A percentile compares a stretch with the other conserved stretches of the same genome.
Evolutionary conservation across 2,888 invertebrate genomes (phyloP).

Genomic region (Drosophila greeni): DNA sequence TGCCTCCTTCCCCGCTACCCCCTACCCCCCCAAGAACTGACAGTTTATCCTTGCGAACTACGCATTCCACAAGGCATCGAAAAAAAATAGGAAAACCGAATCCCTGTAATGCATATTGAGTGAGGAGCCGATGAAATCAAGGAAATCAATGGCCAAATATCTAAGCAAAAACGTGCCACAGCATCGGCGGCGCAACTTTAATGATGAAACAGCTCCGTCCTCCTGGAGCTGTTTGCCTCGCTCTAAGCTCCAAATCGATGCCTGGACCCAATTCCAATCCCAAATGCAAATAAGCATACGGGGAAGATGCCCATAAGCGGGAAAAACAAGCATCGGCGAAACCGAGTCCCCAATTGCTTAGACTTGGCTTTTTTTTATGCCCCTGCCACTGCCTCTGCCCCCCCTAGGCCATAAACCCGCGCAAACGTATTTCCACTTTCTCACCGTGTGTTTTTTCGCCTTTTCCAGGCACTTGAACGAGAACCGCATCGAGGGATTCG

Average conservation of each 20-base stretch:
- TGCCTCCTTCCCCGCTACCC: neutral
- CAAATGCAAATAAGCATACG: conserved; percentile 36
- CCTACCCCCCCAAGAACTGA: conserved; percentile 1
- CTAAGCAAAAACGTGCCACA: conserved; percentile 46
- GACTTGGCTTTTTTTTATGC: conserved; percentile 21
- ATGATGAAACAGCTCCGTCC: conserved; percentile 41
- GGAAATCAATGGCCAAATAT: conserved; percentile 26
- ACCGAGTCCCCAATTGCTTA: conserved; percentile 6
- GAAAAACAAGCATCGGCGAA: conserved; percentile 4
- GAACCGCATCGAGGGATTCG: conserved; percentile 78
- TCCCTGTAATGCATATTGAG: conserved; percentile 45
- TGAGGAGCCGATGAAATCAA: conserved; percentile 22
- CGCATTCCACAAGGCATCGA: neutral
- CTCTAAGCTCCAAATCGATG: conserved; percentile 18
- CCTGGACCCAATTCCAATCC: conserved; percentile 18
- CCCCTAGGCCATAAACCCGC: conserved; percentile 18
- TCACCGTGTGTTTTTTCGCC: conserved; percentile 31
- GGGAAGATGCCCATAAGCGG: conserved; percentile 1
- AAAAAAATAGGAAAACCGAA: neutral
- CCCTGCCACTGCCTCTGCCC: no score
- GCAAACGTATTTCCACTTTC: conserved; percentile 12
- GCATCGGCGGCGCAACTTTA: conserved; percentile 48
- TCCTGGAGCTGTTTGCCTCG: neutral
- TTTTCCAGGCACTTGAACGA: conserved; percentile 79
- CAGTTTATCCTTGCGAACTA: conserved; percentile 29